Evolutionary conservation across 53 echinoderm and acorn worm species (phyloP).

Genomic region (Luidia sarsii): DNA sequence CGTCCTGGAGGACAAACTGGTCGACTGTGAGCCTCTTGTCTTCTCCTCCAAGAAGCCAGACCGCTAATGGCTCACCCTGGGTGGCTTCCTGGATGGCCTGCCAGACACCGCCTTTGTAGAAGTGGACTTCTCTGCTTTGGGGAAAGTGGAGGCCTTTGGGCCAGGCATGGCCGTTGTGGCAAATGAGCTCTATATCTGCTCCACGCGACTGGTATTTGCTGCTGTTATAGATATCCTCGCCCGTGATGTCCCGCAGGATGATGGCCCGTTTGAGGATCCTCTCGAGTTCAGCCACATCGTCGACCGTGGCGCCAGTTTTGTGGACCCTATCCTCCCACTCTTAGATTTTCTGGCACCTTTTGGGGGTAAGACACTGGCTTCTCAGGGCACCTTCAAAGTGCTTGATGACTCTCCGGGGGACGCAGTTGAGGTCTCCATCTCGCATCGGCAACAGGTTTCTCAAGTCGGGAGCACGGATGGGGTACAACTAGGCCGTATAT

Average conservation of each 20-base stretch:
- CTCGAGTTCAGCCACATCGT: too few relatives aligned
- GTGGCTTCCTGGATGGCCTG: background rate
- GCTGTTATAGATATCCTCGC: constrained; percentile 23
- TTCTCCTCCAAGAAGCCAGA: too few relatives aligned
- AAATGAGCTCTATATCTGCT: background rate
- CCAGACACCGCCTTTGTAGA: background rate
- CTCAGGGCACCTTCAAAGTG: constrained; percentile 24
- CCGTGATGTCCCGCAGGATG: too few relatives aligned
- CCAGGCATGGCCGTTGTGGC: constrained; percentile 9
- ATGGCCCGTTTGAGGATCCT: constrained; percentile 8
- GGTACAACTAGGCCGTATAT: background rate
- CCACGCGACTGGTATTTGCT: background rate
- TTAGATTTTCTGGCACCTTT: background rate
- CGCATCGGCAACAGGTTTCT: background rate
- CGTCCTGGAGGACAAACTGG: too few relatives aligned
- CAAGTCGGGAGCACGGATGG: background rate
- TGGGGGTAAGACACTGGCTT: constrained; percentile 4
- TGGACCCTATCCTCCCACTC: background rate
- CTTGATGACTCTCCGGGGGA: background rate
- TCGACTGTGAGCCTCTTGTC: too few relatives aligned
- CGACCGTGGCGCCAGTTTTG: background rate
- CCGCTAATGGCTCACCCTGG: background rate
- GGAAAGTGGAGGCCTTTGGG: background rate
- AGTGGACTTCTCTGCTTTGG: background rate
- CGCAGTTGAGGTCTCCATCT: constrained; percentile 11